Conservation (phyloP, 2,888 invertebrate species). For the Stenodema calcarata region DNA sequence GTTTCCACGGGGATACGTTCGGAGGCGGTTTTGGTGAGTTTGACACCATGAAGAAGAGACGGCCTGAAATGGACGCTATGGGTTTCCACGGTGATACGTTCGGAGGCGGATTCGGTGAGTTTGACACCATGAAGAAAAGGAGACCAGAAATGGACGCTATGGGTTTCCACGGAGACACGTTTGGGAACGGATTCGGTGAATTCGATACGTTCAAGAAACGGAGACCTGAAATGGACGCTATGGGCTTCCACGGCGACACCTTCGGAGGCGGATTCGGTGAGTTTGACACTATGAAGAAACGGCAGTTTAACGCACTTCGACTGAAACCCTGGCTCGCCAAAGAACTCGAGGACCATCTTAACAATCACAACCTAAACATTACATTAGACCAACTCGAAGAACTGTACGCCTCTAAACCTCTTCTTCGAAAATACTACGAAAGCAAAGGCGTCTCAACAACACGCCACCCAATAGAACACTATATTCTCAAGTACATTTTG, state of each 20-base stretch:
- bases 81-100: conserved; percentile 60
- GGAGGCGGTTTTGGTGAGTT: conserved; percentile 60
- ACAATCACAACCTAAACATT: background rate
- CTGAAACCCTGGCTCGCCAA: background rate
- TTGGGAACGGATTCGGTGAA: conserved; percentile 60
- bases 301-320: background rate
- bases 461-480: background rate
- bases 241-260: conserved; percentile 60
- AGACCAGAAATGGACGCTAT: conserved; percentile 58
- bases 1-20: conserved; percentile 60
- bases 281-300: conserved; percentile 59
- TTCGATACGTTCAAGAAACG: conserved; percentile 59
- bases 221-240: conserved; percentile 58
- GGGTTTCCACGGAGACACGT: conserved; percentile 60
- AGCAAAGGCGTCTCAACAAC: background rate
- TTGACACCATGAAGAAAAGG: conserved; percentile 58
- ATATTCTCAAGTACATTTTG: background rate
- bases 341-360: background rate
- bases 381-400: background rate
- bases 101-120: conserved; percentile 59
- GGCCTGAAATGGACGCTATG: conserved; percentile 59
- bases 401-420: background rate
- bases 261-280: conserved; percentile 60
- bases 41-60: conserved; percentile 59
- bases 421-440: conserved; percentile 25